Conservation (phyloP, 2,888 invertebrate species). For the Cerastoderma edule region DNA sequence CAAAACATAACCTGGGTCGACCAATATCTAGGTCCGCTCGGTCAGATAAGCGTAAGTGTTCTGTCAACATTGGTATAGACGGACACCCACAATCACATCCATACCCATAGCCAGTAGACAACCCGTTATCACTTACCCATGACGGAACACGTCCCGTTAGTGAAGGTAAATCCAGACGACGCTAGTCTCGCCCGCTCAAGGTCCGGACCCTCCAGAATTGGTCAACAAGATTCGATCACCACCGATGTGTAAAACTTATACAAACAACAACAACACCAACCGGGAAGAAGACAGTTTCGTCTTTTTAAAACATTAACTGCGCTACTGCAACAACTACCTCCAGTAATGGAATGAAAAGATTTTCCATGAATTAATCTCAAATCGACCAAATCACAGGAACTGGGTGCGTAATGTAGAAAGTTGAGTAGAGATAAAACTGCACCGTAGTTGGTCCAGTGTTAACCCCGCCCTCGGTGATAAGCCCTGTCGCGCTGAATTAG, state of each 20-base stretch:
- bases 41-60: conserved; percentile 7
- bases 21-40: no score
- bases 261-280: no score
- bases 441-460: conserved; percentile 18
- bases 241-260: neutral
- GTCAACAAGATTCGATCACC: no score
- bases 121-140: conserved; percentile 49
- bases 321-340: no score
- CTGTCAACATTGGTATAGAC: no score
- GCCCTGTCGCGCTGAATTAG: conserved; percentile 48
- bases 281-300: no score
- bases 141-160: conserved; percentile 36
- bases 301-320: no score
- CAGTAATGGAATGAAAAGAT: conserved; percentile 17
- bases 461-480: conserved; percentile 46
- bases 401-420: conserved; percentile 15
- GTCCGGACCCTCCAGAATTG: conserved; percentile 53
- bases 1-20: no score
- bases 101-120: neutral
- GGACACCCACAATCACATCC: no score
- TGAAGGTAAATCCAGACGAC: conserved; percentile 54
- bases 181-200: conserved; percentile 53
- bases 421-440: conserved; percentile 20
- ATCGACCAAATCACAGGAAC: conserved; percentile 26
- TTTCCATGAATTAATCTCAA: conserved; percentile 25